Base-by-base conservation (phyloP, 2,888 invertebrate genomes). In the Drosophila lacicola region DNA sequence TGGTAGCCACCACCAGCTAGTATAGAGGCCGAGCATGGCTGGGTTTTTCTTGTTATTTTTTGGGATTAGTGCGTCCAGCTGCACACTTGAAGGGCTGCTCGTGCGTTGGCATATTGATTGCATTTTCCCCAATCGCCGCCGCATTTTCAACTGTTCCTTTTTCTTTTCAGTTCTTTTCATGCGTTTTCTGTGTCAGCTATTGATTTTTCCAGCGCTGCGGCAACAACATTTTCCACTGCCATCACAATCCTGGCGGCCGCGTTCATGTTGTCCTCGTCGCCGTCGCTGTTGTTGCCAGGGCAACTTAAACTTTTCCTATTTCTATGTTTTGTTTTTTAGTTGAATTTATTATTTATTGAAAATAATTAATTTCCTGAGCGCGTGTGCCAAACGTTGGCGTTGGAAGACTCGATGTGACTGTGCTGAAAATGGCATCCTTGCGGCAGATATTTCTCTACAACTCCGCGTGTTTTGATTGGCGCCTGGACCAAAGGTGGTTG, bases 381-480 rank as follows among this genome's bases (percentile, higher is more conserved):
- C 70, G 70, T 61, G 36, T 19, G 77, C 70, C 70, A 69, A 74
- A 66, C 56, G 54, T 78, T 88, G 83, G 75, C 85, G 76, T 79
- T 90, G 91, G 91, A 92, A 92, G 92, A 92, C 92, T 88, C 82
- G 68, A 75, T 70, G 82, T 84, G 77, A 92, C 92, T 92, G 81
- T 92, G 81, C 91, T 91, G 81, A 84, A 78, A 70, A 88, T 44
- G 11, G 14, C 55, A 85, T 85, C 85, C 83, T 73, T 74, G 60
- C 86, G 78, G 88, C 85, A 88, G 75, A 74, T 33, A 78, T 85
- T 85, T 86, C 88, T 88, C 74, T 86, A 80, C 68, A 77, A 72
- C 66, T 47, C 57, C 51, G 58, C 42, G 57, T 47, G 54, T 50
- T 78, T 50, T 70, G 66, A 80, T 82, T 75, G 85, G 84, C 33